A percentile compares a stretch with the other conserved stretches of the same genome.
Evolutionary conservation across 1,140 invertebrate genomes (phyloP).

Genomic region (Calephelis nemesis): DNA sequence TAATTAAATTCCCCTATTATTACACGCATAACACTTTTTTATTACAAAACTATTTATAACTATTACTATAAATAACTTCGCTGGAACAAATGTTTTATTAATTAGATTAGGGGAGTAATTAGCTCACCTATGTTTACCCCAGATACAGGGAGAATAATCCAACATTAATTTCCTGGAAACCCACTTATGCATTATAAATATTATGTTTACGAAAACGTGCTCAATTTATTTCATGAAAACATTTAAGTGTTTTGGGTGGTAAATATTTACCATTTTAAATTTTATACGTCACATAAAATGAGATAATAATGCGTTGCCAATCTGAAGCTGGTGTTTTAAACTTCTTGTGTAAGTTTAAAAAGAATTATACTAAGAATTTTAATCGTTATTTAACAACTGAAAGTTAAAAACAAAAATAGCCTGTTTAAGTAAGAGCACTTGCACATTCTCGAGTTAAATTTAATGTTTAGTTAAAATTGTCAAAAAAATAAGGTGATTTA

Average conservation of each 20-base stretch:
- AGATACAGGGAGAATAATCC: background rate
- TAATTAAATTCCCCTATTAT: constrained; percentile 5
- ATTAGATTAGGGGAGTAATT: constrained; percentile 5
- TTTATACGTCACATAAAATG: too few relatives aligned
- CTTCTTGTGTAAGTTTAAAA: too few relatives aligned
- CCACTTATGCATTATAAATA: background rate
- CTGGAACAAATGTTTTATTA: constrained; percentile 8
- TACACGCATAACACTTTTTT: constrained; percentile 11
- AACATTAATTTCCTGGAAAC: background rate
- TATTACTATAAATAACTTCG: background rate
- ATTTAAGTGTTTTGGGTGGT: background rate
- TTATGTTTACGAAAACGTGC: background rate
- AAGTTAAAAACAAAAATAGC: too few relatives aligned
- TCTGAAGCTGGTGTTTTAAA: too few relatives aligned
- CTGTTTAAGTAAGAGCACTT: too few relatives aligned
- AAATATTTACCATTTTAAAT: background rate
- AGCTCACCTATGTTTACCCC: background rate
- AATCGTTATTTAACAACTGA: too few relatives aligned
- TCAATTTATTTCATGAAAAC: background rate
- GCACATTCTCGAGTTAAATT: too few relatives aligned
- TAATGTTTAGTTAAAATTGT: too few relatives aligned
- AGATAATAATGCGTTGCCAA: too few relatives aligned
- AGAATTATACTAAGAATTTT: too few relatives aligned
- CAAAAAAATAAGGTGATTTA: too few relatives aligned
- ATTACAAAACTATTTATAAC: constrained; percentile 9